A percentile compares a stretch with the other conserved stretches of the same genome.
Evolutionary conservation across 2,888 invertebrate genomes (phyloP).

Genomic region (Pegoplata infirma): DNA sequence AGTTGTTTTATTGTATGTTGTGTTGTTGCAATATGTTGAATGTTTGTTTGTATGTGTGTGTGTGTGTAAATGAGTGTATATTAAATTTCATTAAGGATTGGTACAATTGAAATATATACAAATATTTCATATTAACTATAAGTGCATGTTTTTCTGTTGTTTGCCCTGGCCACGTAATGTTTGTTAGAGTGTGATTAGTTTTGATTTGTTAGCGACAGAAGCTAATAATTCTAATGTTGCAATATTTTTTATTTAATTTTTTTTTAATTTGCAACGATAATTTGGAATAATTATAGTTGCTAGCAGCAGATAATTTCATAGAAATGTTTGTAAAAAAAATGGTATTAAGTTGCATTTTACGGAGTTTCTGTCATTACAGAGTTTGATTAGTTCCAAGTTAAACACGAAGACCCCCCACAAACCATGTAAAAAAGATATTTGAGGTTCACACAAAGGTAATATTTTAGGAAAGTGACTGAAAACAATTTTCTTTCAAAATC

Average conservation of each 20-base stretch:
- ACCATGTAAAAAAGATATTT: no score
- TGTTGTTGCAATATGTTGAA: conserved; percentile 54
- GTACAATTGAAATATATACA: conserved; percentile 57
- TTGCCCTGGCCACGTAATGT: conserved; percentile 44
- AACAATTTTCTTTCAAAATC: no score
- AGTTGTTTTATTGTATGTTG: conserved; percentile 15
- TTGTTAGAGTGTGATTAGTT: conserved; percentile 54
- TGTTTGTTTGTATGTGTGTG: no score
- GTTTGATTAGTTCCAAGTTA: no score
- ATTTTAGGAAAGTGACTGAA: no score
- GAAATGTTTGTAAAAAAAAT: no score
- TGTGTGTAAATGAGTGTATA: conserved; percentile 48
- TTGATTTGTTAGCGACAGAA: conserved; percentile 55
- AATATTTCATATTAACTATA: conserved; percentile 44
- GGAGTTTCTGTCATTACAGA: no score
- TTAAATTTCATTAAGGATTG: conserved; percentile 60
- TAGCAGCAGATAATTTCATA: background rate
- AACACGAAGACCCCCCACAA: no score
- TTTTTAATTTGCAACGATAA: conserved; percentile 18
- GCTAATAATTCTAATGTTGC: conserved; percentile 49
- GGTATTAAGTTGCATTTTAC: no score
- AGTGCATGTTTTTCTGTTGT: conserved; percentile 49
- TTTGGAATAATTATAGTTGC: background rate
- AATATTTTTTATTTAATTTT: no score
- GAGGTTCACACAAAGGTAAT: no score